Base-by-base conservation (phyloP, 2,113 vertebrate species). In the Orcinus orca region DNA sequence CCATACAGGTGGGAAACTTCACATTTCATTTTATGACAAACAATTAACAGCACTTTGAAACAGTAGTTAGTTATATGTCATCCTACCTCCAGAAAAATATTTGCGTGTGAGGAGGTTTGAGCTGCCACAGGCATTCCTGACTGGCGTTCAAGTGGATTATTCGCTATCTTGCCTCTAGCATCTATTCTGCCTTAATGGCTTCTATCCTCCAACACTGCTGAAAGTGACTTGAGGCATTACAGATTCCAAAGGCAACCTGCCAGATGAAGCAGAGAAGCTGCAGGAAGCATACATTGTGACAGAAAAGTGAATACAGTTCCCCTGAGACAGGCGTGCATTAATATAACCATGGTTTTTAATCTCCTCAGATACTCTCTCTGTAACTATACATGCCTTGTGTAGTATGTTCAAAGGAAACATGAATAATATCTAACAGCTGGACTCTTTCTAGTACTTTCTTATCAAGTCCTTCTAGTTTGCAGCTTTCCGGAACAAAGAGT, bases 281-380 rank as follows among this genome's bases (percentile, higher is more conserved):
- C 60, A 33, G 87, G 88, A 94, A 81, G 79, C 71, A 31, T 1
- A 3, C 6, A 33, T 5, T 89, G 63, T 87, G 80, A 90, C 62
- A 83, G 47, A 71, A 84, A 93, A 73, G 70, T 47, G 92, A 50
- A 65, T 25, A 23, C 15, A 38, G 68, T 21, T 96, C 92, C 92
- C 93, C 50, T 29, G 84, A 47, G 73, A 62, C 63, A 88, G 86
- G 88, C 86, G 96, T 94, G 62, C 5, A 0, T 90, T 95, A 77
- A 79, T 21, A 84, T 97, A 97, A 93, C 92, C 89, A 97, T 94
- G 83, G 97, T 96, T 98, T 96, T 92, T 97, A 96, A 98, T 98
- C 97, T 88, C 96, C 58, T 94, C 95, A 80, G 81, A 79, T 90
- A 81, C 67, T 91, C 82, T 93, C 86, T 86, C 70, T 70, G 50